phyloP scores from a whole-genome alignment of 2,797 vertebrate species.

The Zonotrichia albicollis region DNA sequence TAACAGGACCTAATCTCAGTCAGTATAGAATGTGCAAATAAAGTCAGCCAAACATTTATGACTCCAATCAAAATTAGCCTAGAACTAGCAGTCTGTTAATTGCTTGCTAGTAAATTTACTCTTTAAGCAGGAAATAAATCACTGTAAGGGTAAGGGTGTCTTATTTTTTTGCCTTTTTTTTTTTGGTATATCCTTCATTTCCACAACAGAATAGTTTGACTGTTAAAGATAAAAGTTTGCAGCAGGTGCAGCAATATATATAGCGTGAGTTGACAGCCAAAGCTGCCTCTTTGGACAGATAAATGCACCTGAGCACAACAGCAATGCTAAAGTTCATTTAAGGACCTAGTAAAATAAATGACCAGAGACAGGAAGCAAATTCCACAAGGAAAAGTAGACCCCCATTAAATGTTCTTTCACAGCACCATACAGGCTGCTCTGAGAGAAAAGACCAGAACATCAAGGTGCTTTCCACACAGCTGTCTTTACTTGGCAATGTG shows the following conservation, averaged over 20 bases:
- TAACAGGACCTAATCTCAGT: not conserved
- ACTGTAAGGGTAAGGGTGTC: not conserved
- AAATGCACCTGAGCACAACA: constrained; percentile 9
- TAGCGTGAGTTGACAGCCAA: not conserved
- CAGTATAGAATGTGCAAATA: not conserved
- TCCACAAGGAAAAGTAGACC: not conserved
- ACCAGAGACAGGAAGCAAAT: not conserved
- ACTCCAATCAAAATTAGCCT: constrained; percentile 31
- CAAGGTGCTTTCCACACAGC: not conserved
- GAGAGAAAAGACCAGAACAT: not conserved
- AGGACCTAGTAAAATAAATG: not conserved
- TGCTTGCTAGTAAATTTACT: not conserved
- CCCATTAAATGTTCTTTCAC: not conserved
- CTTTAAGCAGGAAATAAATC: constrained; percentile 4
- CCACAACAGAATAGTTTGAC: not conserved
- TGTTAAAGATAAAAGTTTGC: not conserved
- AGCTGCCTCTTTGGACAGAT: not conserved
- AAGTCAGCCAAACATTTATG: not conserved
- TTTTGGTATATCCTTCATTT: constrained; percentile 16
- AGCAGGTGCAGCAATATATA: constrained; percentile 28
- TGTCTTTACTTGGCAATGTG: not conserved
- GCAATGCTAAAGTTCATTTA: not conserved
- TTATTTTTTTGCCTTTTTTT: not conserved
- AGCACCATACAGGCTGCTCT: not conserved
- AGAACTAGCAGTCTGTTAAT: not conserved